A percentile compares a stretch with the other conserved stretches of the same genome.
phyloP scores from a whole-genome alignment of 2,113 vertebrate genomes.

The Thalassarche chlororhynchos region DNA sequence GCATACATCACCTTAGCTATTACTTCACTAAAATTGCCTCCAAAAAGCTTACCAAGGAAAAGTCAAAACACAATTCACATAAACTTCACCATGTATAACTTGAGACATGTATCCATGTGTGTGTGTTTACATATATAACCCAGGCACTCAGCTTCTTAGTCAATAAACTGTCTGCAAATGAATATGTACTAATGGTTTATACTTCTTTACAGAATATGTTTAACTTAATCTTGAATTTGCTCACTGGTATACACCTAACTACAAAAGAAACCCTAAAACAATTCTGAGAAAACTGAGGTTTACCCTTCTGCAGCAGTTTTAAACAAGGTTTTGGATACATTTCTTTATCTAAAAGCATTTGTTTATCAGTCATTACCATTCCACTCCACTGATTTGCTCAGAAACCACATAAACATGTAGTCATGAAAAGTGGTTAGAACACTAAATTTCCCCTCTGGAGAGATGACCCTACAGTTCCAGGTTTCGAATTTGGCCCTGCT shows the following conservation, averaged over 20 bases:
- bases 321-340: neutral
- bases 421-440: neutral
- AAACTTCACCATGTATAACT: neutral
- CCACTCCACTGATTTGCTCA: neutral
- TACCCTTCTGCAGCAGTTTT: neutral
- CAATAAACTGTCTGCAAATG: neutral
- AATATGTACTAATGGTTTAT: neutral
- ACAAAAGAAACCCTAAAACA: neutral
- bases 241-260: neutral
- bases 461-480: neutral
- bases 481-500: neutral
- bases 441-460: neutral
- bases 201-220: neutral
- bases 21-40: neutral
- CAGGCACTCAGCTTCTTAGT: neutral
- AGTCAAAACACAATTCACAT: neutral
- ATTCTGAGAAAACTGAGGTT: neutral
- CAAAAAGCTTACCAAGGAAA: neutral
- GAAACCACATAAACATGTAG: neutral
- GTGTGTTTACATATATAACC: neutral
- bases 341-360: neutral
- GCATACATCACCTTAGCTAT: neutral
- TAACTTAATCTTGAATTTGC: neutral
- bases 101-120: fast-evolving
- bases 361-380: neutral